These are phyloP conservation scores for Heteropelma amictum DNA, from an alignment of 2,888 invertebrate genomes.

Conservation along the genomic window DNA sequence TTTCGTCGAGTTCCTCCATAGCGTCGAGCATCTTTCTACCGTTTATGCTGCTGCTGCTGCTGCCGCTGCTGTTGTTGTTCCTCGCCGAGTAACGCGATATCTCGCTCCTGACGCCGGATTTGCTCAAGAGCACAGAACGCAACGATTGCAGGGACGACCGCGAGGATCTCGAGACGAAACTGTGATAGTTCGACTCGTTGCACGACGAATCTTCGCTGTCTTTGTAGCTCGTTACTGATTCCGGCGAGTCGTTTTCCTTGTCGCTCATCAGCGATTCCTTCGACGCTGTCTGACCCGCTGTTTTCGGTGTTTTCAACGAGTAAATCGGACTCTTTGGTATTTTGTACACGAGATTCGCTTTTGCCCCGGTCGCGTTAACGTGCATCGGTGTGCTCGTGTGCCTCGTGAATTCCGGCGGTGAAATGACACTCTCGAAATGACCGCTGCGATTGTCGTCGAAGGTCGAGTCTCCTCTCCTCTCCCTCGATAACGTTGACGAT, in stretches of 20 bases:
- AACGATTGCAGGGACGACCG: slow-evolving; percentile 27
- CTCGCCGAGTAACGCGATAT: slow-evolving; percentile 12
- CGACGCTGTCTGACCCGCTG: neutral
- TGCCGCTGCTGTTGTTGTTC: slow-evolving; percentile 16
- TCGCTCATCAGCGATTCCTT: slow-evolving; percentile 16
- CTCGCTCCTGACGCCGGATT: slow-evolving; percentile 14
- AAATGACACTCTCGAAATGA: slow-evolving; percentile 58
- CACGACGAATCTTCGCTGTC: neutral
- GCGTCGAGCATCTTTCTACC: slow-evolving; percentile 46
- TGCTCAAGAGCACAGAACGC: slow-evolving; percentile 48
- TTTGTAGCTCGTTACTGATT: neutral
- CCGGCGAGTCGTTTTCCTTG: slow-evolving; percentile 35
- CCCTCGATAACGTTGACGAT: neutral
- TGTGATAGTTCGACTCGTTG: slow-evolving; percentile 41
- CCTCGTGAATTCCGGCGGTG: slow-evolving; percentile 67
- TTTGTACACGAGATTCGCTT: slow-evolving; percentile 56
- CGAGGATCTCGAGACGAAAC: slow-evolving; percentile 30
- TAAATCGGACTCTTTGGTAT: slow-evolving; percentile 60
- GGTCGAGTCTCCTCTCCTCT: slow-evolving; percentile 11
- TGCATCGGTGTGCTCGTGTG: slow-evolving; percentile 72
- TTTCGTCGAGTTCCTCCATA: slow-evolving; percentile 55
- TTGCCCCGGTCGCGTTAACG: slow-evolving; percentile 47
- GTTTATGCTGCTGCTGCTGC: too few relatives aligned
- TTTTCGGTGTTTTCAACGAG: slow-evolving; percentile 64
- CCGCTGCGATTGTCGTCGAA: slow-evolving; percentile 51